Evolutionary conservation across 2,888 invertebrate genomes (phyloP), one percentile per base, ranked within the genome.

Genomic region (Eilema sororculum): DNA sequence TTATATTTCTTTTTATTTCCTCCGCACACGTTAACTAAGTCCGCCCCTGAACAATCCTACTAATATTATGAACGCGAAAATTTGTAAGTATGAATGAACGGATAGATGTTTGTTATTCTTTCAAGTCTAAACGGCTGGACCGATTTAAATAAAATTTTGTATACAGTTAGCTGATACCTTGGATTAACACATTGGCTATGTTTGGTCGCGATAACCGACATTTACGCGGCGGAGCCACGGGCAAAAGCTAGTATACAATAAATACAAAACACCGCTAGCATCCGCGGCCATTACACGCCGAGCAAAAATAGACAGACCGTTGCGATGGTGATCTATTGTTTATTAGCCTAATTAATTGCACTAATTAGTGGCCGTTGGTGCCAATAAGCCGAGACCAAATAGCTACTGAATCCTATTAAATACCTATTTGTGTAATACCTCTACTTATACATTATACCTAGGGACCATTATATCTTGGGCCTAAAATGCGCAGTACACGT

Each of bases 351-450:
- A 87, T 85, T 87, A 87, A 87, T 88, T 80, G 81, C 81, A 69
- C 81, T 89, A 87, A 89, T 89, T 86, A 84, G 77, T 25, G 73
- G 69, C 78, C 73, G 81, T 83, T 85, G 77, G 65, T 20, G 28
- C 67, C 67, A 86, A 88, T 88, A 78, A 80, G 68, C 69, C 85
- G 77, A 62, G 72, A 77, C 81, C 68, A 67, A 61, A 30, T 63
- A 37, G 28, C 10, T 8, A 37, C 16, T 22, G 37, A 5, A 6
- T 4, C 20, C 9, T 52, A 52, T n/a, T 52, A 52, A 52, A 52
- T 52, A n/a, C 52, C 1, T 52, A 52, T 52, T 9, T 52, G n/a
- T 52, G 9, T 52, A n/a, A 46, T 46, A 9, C 52, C 52, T 52
- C n/a, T 52, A 52, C n/a, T 52, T 52, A 52, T 52, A 60, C 33